A percentile compares a stretch with the other conserved stretches of the same genome.
phyloP scores from a whole-genome alignment of 2,888 invertebrate species.

The Campoplex nolae region DNA sequence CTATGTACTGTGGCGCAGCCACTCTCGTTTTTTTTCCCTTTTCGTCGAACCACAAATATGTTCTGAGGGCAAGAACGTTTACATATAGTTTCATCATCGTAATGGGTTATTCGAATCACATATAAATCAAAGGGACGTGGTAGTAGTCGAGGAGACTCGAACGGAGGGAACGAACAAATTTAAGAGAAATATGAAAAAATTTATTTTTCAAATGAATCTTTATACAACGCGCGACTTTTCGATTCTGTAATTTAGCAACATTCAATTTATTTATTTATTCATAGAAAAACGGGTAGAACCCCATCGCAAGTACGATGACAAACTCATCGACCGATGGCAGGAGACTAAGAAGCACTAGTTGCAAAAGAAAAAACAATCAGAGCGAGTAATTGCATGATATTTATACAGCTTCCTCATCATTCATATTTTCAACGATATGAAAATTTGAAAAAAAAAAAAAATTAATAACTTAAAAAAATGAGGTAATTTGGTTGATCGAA shows the following conservation, averaged over 20 bases:
- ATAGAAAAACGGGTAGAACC: too few species aligned
- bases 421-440: neutral
- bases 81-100: slow-evolving; percentile 42
- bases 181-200: too few species aligned
- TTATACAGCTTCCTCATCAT: neutral
- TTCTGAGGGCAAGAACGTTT: slow-evolving; percentile 86
- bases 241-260: neutral
- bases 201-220: too few species aligned
- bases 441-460: neutral
- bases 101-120: neutral
- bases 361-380: too few species aligned
- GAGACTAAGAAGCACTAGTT: too few species aligned
- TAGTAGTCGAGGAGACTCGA: too few species aligned
- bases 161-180: neutral
- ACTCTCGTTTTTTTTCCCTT: slow-evolving; percentile 99
- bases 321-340: too few species aligned
- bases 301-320: too few species aligned
- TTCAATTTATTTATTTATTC: neutral
- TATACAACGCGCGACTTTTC: too few species aligned
- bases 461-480: neutral
- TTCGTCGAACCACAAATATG: slow-evolving; percentile 99
- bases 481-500: too few species aligned
- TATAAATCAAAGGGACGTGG: neutral
- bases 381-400: too few species aligned
- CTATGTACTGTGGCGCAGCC: slow-evolving; percentile 99